Evolutionary conservation across 2,888 invertebrate species (phyloP).

Genomic region (Muscina levida): DNA sequence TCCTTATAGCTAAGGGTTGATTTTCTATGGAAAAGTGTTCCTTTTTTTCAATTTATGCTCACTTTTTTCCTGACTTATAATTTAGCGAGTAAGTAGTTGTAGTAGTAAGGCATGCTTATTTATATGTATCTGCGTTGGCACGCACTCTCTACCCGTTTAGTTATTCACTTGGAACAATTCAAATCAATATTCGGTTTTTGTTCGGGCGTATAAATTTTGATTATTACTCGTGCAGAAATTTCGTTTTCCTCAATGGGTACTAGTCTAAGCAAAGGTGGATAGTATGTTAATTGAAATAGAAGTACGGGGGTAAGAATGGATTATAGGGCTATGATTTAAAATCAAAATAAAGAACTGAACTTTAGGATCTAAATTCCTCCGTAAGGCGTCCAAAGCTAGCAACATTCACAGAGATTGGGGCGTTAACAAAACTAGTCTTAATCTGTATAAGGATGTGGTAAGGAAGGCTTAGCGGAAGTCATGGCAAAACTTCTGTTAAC

Average conservation of each 20-base stretch:
- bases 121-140: conserved; percentile 11
- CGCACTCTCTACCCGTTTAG: conserved; percentile 15
- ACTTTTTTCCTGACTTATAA: conserved; percentile 17
- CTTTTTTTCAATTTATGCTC: conserved; percentile 48
- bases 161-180: conserved; percentile 6
- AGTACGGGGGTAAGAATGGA: too few relatives aligned
- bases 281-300: too few relatives aligned
- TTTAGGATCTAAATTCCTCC: too few relatives aligned
- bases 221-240: conserved; percentile 47
- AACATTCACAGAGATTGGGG: too few relatives aligned
- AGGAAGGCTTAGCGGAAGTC: too few relatives aligned
- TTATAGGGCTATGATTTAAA: too few relatives aligned
- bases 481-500: too few relatives aligned
- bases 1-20: conserved; percentile 49
- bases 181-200: conserved; percentile 49
- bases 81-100: conserved; percentile 17
- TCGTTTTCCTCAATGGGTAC: background rate
- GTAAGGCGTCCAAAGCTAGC: too few relatives aligned
- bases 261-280: too few relatives aligned
- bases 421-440: too few relatives aligned
- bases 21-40: conserved; percentile 18
- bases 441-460: too few relatives aligned
- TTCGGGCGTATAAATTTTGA: conserved; percentile 32
- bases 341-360: too few relatives aligned
- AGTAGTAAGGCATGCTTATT: background rate